phyloP scores from a whole-genome alignment of 1,140 invertebrate genomes.

The Psilanteris sp. region DNA sequence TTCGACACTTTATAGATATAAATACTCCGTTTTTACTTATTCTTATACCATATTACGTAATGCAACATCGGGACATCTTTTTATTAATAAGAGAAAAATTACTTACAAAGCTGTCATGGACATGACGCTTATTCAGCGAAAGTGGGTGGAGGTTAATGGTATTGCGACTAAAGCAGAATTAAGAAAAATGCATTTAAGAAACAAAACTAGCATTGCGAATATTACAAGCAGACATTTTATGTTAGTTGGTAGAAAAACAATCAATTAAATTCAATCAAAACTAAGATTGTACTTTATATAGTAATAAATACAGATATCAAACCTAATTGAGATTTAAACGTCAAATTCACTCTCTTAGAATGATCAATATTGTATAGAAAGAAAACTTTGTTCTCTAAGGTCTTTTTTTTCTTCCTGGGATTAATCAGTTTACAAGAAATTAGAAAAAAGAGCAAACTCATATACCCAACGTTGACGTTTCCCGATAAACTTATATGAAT shows the following conservation, averaged over 20 bases:
- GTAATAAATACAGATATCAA: constrained; percentile 24
- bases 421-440: constrained; percentile 40
- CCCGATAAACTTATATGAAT: constrained; percentile 12
- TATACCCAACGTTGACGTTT: not conserved
- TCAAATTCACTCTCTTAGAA: constrained; percentile 15
- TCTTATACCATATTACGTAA: constrained; percentile 37
- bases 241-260: no score
- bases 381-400: constrained; percentile 26
- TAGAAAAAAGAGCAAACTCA: constrained; percentile 7
- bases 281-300: no score
- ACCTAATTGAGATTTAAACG: constrained; percentile 16
- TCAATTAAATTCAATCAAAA: no score
- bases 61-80: constrained; percentile 21
- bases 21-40: no score
- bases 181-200: constrained; percentile 32
- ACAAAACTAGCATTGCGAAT: constrained; percentile 5
- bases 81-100: constrained; percentile 36
- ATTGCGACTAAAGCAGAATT: constrained; percentile 38
- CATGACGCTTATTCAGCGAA: constrained; percentile 38
- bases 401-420: constrained; percentile 19
- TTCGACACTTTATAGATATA: no score
- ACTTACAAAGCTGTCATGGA: constrained; percentile 38
- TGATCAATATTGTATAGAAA: constrained; percentile 16
- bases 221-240: no score
- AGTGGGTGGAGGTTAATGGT: constrained; percentile 52